phyloP scores from a whole-genome alignment of 2,113 vertebrate species.

The Anguilla japonica region DNA sequence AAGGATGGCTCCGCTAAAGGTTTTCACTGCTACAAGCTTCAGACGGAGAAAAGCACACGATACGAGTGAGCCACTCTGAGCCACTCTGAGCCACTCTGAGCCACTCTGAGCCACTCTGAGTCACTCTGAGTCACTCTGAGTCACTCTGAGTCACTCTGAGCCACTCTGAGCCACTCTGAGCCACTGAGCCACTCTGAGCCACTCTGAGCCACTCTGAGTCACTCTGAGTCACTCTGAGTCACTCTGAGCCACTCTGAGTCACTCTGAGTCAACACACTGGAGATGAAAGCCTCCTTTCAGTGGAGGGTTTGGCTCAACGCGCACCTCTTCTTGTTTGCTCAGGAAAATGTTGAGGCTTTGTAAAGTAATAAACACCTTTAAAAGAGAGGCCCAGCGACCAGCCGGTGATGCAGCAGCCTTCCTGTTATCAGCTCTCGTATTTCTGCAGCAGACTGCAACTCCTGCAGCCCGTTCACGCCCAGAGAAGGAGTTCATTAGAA shows the following conservation, averaged over 20 bases:
- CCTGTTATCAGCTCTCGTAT: constrained; percentile 10
- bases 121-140: neutral
- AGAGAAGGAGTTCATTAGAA: constrained; percentile 99
- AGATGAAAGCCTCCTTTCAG: neutral
- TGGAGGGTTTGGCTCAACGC: neutral
- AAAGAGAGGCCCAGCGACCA: neutral
- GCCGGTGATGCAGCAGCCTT: neutral
- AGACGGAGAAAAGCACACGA: neutral
- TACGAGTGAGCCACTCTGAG: neutral
- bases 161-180: too few relatives aligned
- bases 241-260: neutral
- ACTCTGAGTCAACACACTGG: neutral
- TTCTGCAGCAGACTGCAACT: constrained; percentile 60
- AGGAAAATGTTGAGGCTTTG: neutral
- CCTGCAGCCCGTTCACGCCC: constrained; percentile 76
- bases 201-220: neutral
- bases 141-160: neutral
- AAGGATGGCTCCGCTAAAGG: neutral
- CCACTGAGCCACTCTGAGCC: too few relatives aligned
- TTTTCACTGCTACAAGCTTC: neutral
- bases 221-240: neutral
- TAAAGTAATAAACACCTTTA: neutral
- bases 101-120: too few relatives aligned
- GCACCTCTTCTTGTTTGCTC: neutral
- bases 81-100: too few relatives aligned